Base-by-base conservation (phyloP, 2,797 vertebrate species). In the Melanotaenia boesemani region DNA sequence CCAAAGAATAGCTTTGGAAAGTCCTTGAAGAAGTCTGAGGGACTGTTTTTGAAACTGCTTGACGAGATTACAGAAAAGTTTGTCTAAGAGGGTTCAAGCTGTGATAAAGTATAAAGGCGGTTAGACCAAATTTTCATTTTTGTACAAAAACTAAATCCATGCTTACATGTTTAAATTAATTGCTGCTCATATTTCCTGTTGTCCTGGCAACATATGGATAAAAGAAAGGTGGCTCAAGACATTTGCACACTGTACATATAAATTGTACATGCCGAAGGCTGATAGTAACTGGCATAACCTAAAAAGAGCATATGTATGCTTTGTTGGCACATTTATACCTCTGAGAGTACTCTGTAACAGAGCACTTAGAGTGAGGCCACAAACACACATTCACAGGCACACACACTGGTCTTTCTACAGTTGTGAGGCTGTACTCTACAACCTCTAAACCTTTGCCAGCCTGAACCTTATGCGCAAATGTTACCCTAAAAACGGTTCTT, bases 351-450 rank as follows among this genome's bases (percentile, higher is more conserved):
- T 48, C 22, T 52, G 22, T 76, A 80, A 79, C 74, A 59, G 67
- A 72, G 86, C 77, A 70, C 73, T 70, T 63, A 76, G 57, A 73
- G 70, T 37, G 55, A n/a, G 61, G 56, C 55, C 39, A 65, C 77
- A 83, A 71, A 81, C 63, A 78, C 72, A 62, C 69, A 83, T 59
- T 71, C 34, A 64, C 73, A 81, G 55, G 28, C 28, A 78, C 72
- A 63, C 70, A 83, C 64, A 74, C 26, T 0, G 50, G 22, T 52
- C n/a, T 52, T 24, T 52, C n/a, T 12, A 8, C 9, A 24, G 50
- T 22, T 24, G n/a, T 52, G 22, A 52, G 50, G n/a, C n/a, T 11
- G 50, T 52, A 52, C 26, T 28, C 26, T 6, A 18, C 24, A 55
- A 26, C 24, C 24, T 5, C 12, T 16, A 56, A 30, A 26, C 55